Conservation (phyloP, 2,797 vertebrate species). For the Ptychadena robeensis region DNA sequence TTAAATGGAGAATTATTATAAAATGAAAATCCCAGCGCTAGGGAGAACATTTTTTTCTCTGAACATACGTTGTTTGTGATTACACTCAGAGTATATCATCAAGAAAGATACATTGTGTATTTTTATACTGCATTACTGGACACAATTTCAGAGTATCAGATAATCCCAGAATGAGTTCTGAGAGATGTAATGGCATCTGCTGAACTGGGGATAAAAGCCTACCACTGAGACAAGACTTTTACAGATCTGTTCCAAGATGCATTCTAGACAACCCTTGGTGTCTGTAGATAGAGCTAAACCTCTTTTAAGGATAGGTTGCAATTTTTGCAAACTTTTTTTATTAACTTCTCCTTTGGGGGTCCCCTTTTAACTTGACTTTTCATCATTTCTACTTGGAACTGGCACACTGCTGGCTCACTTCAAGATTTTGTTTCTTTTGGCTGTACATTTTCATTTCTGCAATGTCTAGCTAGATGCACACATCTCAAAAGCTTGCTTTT, state of each 20-base stretch:
- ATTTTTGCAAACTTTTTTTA: background rate
- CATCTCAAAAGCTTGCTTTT: background rate
- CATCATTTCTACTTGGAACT: background rate
- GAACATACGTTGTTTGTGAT: background rate
- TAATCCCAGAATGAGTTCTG: slow-evolving; percentile 8
- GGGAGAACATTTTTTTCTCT: background rate
- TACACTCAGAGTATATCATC: background rate
- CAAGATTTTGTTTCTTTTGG: background rate
- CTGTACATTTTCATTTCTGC: background rate
- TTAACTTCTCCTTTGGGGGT: background rate
- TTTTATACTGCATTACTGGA: background rate
- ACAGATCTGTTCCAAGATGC: background rate
- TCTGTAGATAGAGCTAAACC: background rate
- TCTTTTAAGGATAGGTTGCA: background rate
- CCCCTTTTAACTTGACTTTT: background rate
- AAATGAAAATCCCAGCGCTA: slow-evolving; percentile 15
- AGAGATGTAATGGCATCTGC: background rate
- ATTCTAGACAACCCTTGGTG: background rate
- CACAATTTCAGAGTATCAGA: slow-evolving; percentile 11
- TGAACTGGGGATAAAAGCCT: background rate
- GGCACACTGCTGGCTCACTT: background rate
- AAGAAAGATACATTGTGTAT: background rate
- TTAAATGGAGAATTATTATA: slow-evolving; percentile 37
- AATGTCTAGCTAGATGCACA: background rate
- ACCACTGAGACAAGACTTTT: background rate